Base-by-base conservation (phyloP, 2,888 invertebrate species). In the Lamellibrachia satsuma region DNA sequence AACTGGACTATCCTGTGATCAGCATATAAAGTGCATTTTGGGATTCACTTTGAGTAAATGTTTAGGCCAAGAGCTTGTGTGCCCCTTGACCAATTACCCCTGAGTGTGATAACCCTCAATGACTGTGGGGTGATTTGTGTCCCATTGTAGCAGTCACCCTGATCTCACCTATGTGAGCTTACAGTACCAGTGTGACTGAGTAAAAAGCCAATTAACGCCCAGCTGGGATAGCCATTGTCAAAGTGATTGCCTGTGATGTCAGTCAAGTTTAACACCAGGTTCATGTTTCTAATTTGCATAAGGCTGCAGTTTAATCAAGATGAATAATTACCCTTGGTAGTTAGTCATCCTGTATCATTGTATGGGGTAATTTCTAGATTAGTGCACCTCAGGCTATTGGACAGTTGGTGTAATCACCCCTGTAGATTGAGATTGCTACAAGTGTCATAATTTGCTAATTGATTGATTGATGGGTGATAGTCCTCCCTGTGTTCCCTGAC, bases 211-310 rank as follows among this genome's bases (percentile, higher is more conserved):
- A 15, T 22, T 15, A 39, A 39, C 39, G 39, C 39, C 75, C 75
- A 15, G 8, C 57, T 57, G 57, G 8, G 57, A 75, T n/a, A 75
- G 75, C 75, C 75, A 75, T 75, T 75, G 75, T 75, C 22, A 15
- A 15, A 3, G 75, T 75, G n/a, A 75, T 75, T 75, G 75, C 75
- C 0, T 75, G 75, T 75, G 15, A 75, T 6, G 6, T 75, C 75
- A 75, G 22, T 75, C 75, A 15, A 75, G 2, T 39, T 39, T 75
- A 3, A n/a, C n/a, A 22, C 3, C 75, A 75, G 3, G 75, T n/a
- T 75, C 75, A 75, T 75, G 75, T 75, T 75, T 75, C 75, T 75
- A 75, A 75, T 75, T 75, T 75, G 75, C 75, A 75, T 75, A 75
- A 22, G 75, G 75, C 75, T 22, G 6, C 75, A 75, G 15, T 75